Base-by-base conservation (phyloP, 2,888 invertebrate genomes). In the Eudemis profundana region DNA sequence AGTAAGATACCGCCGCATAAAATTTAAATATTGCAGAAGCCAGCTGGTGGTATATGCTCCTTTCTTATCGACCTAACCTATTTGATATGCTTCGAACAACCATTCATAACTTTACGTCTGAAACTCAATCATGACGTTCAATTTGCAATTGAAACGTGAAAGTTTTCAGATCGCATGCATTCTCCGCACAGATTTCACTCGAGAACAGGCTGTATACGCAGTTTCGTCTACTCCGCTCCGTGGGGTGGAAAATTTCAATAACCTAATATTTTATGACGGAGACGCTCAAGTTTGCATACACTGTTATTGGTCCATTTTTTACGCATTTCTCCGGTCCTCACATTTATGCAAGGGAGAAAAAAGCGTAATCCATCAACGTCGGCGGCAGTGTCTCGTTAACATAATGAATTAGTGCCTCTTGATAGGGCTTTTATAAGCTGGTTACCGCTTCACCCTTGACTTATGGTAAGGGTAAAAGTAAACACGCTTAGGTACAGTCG, bases 341-440 rank as follows among this genome's bases (percentile, higher is more conserved):
- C 72, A 70, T 76, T 79, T 78, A 74, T 75, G 74, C 71, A 72
- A 67, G 69, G 71, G 69, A 69, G 79, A 73, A 77, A 74, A 81
- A 78, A 75, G 75, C 75, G 76, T 83, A 87, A 91, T 91, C 87
- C 83, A 89, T 90, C 91, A 89, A 79, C 84, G 90, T 89, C 90
- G 82, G 59, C 71, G 83, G 78, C 90, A 90, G 83, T 72, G 81
- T 82, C 87, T 89, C 87, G 87, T 90, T 90, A 89, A 83, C 89
- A 90, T 90, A 90, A 91, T 90, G 85, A 91, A 90, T 90, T 87
- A 89, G 86, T 78, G 76, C 71, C 71, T 70, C 71, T 70, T 72
- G 72, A 72, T 71, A 68, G 71, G 70, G 70, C 71, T 63, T 71
- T 68, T 67, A 68, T 67, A 63, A 66, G 61, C 70, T 61, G 64